Base-by-base conservation (phyloP, 2,113 vertebrate genomes). In the Chrysemys picta region DNA sequence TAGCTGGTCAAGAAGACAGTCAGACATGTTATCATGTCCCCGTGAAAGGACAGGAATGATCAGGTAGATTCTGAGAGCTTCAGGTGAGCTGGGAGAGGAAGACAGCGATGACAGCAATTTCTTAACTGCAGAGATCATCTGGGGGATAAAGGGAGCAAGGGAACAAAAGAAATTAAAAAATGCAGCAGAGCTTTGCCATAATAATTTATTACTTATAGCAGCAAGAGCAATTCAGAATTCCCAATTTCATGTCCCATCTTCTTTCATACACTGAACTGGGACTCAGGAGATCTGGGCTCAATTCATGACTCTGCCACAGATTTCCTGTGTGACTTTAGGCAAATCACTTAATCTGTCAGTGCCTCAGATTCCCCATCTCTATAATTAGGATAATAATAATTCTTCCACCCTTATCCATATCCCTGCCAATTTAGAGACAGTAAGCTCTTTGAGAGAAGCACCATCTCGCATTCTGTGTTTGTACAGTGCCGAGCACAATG, bases 11-110 rank as follows among this genome's bases (percentile, higher is more conserved):
- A 97, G 87, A 31, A 56, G 90, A 76, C 0, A 0, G 6, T 38
- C 27, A 38, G 12, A 84, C 14, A 25, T 1, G 8, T 1, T 0
- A 47, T 87, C 24, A 1, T 45, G 0, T 11, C 29, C 25, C 10
- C 76, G 84, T 35, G 98, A 84, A 53, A 98, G 91, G n/a, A 96
- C 85, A 50, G 97, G 97, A 82, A 98, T 59, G 91, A 98, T 94
- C 91, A 98, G 85, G 92, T 96, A 97, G 84, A 98, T 42, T 88
- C 98, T 96, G 76, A 98, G 94, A 84, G 94, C 96, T 95, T 98
- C 97, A 27, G 95, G 95, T 5, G 95, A 96, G 84, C 65, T 88
- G 38, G 87, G 89, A 80, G 90, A 93, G n/a, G 80, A 80, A 69
- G 88, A 79, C 52, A 97, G 38, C 2, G 90, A 94, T 1, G 47